Base-by-base conservation (phyloP, 2,888 invertebrate species). In the Orchestes rusci region DNA sequence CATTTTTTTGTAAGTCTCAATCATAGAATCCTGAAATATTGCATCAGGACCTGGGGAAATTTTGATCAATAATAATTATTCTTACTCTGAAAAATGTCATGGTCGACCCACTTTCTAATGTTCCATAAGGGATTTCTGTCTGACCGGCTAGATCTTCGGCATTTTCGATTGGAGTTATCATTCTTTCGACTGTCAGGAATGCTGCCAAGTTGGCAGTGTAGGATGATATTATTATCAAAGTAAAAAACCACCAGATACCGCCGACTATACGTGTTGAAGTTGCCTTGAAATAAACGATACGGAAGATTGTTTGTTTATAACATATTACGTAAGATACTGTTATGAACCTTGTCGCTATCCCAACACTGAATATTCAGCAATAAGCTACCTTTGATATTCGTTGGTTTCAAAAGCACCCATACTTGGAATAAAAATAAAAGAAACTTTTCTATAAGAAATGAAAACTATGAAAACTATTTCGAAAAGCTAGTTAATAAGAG, bases 171-270 rank as follows among this genome's bases (percentile, higher is more conserved):
- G 89, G 88, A 19, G 88, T 85, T 35, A 83, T 84, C 86, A 89
- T 87, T 42, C 89, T 71, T 63, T 91, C 90, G 0, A 92, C 90
- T 0, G 92, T 93, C 16, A 92, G 71, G 66, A 92, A 93, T 16
- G 92, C 92, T 1, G 92, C 92, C 57, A 93, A 71, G 67, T 93
- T 92, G 8, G 92, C 92, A 1, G 91, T 92, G 68, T 92, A 92
- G 2, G 91, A 91, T 1, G 89, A 86, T 54, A 91, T 87, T 55
- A 92, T 88, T 57, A 92, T 90, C 18, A 92, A 71, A 0, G 89
- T 90, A 67, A 92, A 91, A 65, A 92, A 91, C 87, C 91, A 92
- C 91, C 92, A 93, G 56, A 83, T 80, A 4, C 82, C 87, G 34
- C 88, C 86, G 1, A 91, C 87, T 45, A 91, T 83, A 40, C 91